Evolutionary conservation across 2,888 invertebrate genomes (phyloP).

Genomic region (Lagria hirta): DNA sequence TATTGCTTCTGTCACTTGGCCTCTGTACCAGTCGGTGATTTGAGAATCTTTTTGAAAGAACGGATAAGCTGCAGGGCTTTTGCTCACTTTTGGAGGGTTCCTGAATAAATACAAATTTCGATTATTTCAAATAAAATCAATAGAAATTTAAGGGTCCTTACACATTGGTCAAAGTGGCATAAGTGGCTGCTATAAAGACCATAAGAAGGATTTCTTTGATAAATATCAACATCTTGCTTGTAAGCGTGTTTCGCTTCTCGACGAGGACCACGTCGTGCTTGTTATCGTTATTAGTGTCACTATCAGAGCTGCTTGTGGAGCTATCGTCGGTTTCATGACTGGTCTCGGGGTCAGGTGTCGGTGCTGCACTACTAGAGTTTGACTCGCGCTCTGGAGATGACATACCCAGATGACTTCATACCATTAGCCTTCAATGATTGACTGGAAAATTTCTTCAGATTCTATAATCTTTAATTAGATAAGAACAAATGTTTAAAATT

Average conservation of each 20-base stretch:
- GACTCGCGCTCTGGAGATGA: conserved; percentile 19
- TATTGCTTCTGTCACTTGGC: conserved; percentile 67
- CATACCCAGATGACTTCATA: conserved; percentile 24
- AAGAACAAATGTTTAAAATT: conserved; percentile 1
- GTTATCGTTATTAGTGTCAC: conserved; percentile 8
- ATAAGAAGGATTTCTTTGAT: conserved; percentile 67
- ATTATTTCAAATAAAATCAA: not conserved
- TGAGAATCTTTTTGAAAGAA: conserved; percentile 71
- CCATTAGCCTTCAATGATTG: conserved; percentile 16
- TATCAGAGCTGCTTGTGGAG: conserved; percentile 8
- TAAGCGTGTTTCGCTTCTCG: conserved; percentile 10
- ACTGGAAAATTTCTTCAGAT: conserved; percentile 1
- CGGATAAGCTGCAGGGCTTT: conserved; percentile 63
- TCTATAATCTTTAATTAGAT: not conserved
- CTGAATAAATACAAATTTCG: conserved; percentile 31
- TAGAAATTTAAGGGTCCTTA: conserved; percentile 55
- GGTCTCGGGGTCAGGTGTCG: conserved; percentile 8
- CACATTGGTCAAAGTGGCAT: conserved; percentile 72
- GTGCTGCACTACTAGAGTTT: conserved; percentile 8
- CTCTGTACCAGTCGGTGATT: conserved; percentile 77
- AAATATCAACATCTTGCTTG: conserved; percentile 60
- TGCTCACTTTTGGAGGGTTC: conserved; percentile 62
- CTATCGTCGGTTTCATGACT: conserved; percentile 9
- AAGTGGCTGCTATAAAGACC: conserved; percentile 65
- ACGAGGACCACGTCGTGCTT: conserved; percentile 4